Evolutionary conservation across 2,888 invertebrate genomes (phyloP).

Genomic region (Metacarcinus magister): DNA sequence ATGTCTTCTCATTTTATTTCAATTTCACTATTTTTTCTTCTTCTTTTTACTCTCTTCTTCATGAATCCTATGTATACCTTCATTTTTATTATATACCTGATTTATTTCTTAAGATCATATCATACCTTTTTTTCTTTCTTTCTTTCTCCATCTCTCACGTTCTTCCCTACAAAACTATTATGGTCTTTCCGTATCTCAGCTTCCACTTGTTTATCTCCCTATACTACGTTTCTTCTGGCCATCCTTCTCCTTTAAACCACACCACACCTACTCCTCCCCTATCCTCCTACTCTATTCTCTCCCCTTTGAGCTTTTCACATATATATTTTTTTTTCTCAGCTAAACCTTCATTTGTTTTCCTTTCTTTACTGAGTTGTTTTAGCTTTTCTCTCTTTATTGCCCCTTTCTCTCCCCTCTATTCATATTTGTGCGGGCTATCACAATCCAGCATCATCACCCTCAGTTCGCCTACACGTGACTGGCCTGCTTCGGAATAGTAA

Average conservation of each 20-base stretch:
- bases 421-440: neutral
- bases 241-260: neutral
- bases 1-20: neutral
- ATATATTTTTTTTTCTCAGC: neutral
- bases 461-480: neutral
- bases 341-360: neutral
- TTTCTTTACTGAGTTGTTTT: neutral
- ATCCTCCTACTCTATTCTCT: neutral
- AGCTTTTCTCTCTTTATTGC: neutral
- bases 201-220: neutral
- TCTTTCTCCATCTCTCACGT: neutral
- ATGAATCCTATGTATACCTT: neutral
- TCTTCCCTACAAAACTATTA: neutral
- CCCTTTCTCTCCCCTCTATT: neutral
- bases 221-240: neutral
- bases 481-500: neutral
- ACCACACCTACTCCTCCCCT: neutral
- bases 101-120: neutral
- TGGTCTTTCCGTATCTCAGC: neutral
- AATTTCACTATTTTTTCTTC: no score
- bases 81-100: no score
- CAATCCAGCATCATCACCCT: neutral
- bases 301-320: neutral
- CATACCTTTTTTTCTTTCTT: neutral
- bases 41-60: neutral